phyloP scores from a whole-genome alignment of 2,888 invertebrate genomes.

The Sthenelais limicola region DNA sequence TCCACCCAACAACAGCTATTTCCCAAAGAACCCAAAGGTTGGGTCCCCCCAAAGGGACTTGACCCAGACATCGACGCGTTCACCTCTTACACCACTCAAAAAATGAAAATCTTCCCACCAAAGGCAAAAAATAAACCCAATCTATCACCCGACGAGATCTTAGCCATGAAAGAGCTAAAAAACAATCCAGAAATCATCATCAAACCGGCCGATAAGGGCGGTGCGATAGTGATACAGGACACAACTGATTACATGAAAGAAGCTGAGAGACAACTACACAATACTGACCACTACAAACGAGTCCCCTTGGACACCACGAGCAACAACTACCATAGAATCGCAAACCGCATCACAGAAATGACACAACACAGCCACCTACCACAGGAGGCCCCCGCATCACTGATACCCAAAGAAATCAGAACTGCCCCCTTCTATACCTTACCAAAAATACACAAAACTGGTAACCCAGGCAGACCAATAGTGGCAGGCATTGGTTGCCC shows the following conservation, averaged over 20 bases:
- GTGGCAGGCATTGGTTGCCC: neutral
- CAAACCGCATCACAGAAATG: neutral
- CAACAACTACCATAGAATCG: neutral
- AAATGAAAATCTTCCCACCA: neutral
- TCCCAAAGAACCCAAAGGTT: neutral
- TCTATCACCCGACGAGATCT: neutral
- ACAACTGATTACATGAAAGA: neutral
- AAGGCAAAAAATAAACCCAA: neutral
- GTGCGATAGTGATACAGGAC: slow-evolving; percentile 1
- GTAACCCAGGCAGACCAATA: slow-evolving; percentile 11
- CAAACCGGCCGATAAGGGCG: slow-evolving; percentile 9
- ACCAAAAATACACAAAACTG: slow-evolving; percentile 3
- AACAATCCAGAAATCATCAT: neutral
- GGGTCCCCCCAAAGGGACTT: neutral
- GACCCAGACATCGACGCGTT: neutral
- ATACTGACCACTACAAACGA: neutral
- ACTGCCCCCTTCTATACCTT: neutral
- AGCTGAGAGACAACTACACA: neutral
- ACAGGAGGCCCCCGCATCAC: neutral
- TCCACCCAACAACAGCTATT: no score
- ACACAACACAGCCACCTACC: neutral
- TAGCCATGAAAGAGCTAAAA: neutral
- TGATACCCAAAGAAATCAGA: neutral
- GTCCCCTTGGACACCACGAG: no score
- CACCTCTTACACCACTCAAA: neutral